Evolutionary conservation across 1,140 invertebrate species (phyloP), one percentile per base, ranked within the genome.

Genomic region (Psix sp.): DNA sequence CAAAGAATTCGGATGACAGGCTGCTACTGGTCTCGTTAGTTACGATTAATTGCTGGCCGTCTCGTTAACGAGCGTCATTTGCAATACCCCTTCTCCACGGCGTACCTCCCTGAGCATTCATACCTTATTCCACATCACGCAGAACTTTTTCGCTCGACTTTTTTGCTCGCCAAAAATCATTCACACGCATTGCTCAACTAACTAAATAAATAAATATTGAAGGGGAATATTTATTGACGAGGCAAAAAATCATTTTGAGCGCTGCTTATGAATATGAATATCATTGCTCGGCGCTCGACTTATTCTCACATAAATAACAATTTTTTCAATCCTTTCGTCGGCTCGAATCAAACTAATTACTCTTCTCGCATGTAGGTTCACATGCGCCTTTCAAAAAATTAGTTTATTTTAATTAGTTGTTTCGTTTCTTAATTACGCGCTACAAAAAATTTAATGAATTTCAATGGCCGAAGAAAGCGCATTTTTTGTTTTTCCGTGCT

Each of bases 61-160:
- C 43, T 52, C 62, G 74, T 67, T 76, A 76, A 76, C 74, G 74
- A 76, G 56, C 62, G 52, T 67, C 67, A 68, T 72, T 76, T 76
- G 63, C 74, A 72, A 72, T 38, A 57, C 49, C 54, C 62, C 49
- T 66, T 43, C 49, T 56, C 40, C 56, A 13, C 38, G 33, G 46
- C 48, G 39, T 43, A 31, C 26, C 26, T 29, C 26, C n/a, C 11
- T 31, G 39, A 38, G 46, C 43, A 59, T 48, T 67, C 63, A 49
- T 57, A 57, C 63, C 26, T 57, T 49, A 66, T 52, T 59, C 46
- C 31, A 59, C 60, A 65, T 38, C 63, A 57, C 43, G 26, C 33
- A 21, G 59, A 68, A 68, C 26, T 29, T 29, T 29, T 29, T n/a
- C n/a, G n/a, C n/a, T n/a, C n/a, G n/a, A n/a, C n/a, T n/a, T n/a